phyloP scores from a whole-genome alignment of 2,888 invertebrate genomes.

The Sceliomorpha sp. region DNA sequence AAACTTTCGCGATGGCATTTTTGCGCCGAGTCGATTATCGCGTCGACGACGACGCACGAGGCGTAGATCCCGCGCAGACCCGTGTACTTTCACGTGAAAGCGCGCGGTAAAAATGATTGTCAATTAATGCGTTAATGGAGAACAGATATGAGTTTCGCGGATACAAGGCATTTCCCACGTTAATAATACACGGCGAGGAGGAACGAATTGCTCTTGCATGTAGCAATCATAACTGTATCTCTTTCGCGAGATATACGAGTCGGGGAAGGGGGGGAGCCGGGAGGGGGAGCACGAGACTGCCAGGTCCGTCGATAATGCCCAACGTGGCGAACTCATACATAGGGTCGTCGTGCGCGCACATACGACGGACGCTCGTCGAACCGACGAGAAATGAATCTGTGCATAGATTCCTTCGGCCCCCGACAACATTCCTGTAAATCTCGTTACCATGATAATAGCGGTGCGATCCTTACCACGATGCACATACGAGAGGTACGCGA shows the following conservation, averaged over 20 bases:
- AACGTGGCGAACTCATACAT: conserved; percentile 39
- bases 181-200: conserved; percentile 61
- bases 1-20: neutral
- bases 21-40: conserved; percentile 11
- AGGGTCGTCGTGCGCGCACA: conserved; percentile 19
- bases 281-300: too few relatives aligned
- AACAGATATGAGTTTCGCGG: conserved; percentile 5
- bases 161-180: conserved; percentile 64
- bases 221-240: conserved; percentile 71
- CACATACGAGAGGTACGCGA: conserved; percentile 8
- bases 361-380: too few relatives aligned
- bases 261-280: too few relatives aligned
- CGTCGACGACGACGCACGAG: conserved; percentile 7
- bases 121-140: conserved; percentile 33
- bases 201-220: conserved; percentile 55
- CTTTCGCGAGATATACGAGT: conserved; percentile 43
- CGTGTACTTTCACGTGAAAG: neutral
- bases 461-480: conserved; percentile 40
- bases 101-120: conserved; percentile 9
- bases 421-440: conserved; percentile 54
- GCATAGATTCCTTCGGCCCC: conserved; percentile 44
- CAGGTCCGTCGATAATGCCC: conserved; percentile 64
- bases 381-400: conserved; percentile 48
- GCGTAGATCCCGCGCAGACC: too few relatives aligned
- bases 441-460: conserved; percentile 56